phyloP scores from a whole-genome alignment of 2,113 vertebrate genomes.

The Percina caprodes region DNA sequence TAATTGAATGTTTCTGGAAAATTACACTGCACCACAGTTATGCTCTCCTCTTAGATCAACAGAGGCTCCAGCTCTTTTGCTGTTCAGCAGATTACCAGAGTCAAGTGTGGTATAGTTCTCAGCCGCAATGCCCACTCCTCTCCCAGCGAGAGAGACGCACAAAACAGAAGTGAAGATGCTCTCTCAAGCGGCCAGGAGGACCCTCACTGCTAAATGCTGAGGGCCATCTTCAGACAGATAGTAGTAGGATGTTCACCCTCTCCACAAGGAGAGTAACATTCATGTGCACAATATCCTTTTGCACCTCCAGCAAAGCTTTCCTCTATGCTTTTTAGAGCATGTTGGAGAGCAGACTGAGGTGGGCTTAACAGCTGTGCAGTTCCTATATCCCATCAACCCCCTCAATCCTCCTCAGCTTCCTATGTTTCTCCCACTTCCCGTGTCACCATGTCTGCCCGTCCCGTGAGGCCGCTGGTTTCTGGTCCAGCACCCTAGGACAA shows the following conservation, averaged over 20 bases:
- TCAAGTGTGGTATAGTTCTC: slow-evolving; percentile 72
- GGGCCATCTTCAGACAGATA: slow-evolving; percentile 64
- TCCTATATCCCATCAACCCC: background rate
- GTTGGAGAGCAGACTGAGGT: slow-evolving; percentile 74
- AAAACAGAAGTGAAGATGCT: slow-evolving; percentile 69
- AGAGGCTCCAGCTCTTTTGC: slow-evolving; percentile 38
- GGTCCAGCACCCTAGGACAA: slow-evolving; percentile 92
- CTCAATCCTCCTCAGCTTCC: slow-evolving; percentile 12
- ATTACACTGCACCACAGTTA: background rate
- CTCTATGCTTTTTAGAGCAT: slow-evolving; percentile 76
- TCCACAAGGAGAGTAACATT: slow-evolving; percentile 31
- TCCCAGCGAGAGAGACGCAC: slow-evolving; percentile 50
- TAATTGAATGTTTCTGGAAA: slow-evolving; percentile 8
- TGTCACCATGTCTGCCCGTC: slow-evolving; percentile 66
- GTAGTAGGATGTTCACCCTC: slow-evolving; percentile 56
- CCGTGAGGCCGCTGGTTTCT: slow-evolving; percentile 88
- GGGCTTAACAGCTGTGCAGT: slow-evolving; percentile 55
- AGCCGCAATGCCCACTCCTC: slow-evolving; percentile 55
- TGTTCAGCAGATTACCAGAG: slow-evolving; percentile 72
- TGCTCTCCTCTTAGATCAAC: slow-evolving; percentile 15
- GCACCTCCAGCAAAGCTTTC: background rate
- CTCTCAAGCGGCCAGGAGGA: slow-evolving; percentile 60
- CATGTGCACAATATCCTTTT: background rate
- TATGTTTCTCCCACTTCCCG: slow-evolving; percentile 62
- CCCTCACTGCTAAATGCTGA: slow-evolving; percentile 64